Percentiles rank a stretch among this genome's conserved stretches.
phyloP scores from a whole-genome alignment of 2,797 vertebrate species.

The Epinephelus awoara region DNA sequence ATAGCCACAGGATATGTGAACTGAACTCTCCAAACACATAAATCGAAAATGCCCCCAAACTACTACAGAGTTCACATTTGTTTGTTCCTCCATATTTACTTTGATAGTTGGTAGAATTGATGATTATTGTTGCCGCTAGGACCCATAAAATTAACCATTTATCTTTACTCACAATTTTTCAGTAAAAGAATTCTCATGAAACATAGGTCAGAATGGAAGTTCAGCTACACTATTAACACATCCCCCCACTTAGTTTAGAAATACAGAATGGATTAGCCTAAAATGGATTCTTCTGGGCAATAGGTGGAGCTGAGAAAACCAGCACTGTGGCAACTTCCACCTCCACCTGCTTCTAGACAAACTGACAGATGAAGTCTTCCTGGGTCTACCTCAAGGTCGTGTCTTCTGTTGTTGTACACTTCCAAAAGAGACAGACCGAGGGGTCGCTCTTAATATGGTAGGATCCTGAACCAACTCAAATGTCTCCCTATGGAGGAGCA shows the following conservation, averaged over 20 bases:
- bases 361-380: neutral
- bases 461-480: neutral
- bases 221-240: neutral
- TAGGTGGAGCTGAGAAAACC: neutral
- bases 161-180: neutral
- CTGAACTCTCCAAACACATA: neutral
- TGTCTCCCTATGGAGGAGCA: neutral
- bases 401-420: neutral
- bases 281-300: neutral
- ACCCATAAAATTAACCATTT: neutral
- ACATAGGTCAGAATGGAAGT: neutral
- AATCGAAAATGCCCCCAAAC: neutral
- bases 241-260: neutral
- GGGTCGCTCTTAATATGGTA: neutral
- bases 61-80: neutral
- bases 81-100: neutral
- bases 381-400: neutral
- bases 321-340: neutral
- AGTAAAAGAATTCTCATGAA: neutral
- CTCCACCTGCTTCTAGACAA: neutral
- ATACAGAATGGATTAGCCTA: neutral
- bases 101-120: neutral
- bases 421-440: neutral
- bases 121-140: neutral
- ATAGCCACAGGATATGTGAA: slow-evolving; percentile 9